Base-by-base conservation (phyloP, 2,888 invertebrate genomes). In the Biston betularia region DNA sequence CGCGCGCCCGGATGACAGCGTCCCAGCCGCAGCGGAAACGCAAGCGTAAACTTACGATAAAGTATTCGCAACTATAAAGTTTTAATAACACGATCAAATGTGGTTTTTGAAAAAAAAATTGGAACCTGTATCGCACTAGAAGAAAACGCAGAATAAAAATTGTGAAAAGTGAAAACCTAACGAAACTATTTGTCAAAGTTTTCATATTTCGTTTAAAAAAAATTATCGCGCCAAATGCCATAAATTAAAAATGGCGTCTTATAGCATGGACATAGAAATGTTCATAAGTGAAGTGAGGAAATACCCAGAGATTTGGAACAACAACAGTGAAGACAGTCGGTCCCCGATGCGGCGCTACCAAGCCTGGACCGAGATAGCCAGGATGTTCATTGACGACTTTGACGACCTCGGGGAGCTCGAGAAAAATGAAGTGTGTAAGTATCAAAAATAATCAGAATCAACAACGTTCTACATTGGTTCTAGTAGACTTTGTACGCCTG, bases 271-370 rank as follows among this genome's bases (percentile, higher is more conserved):
- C 58, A 63, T 73, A 0, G 89, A 90, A 69, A 70, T 73, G 60
- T 90, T 92, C 71, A 90, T 91, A 63, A 78, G 78, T 72, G 90
- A 90, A 85, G 84, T 92, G 74, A 79, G 86, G 76, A 89, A 87
- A 62, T 79, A 83, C 52, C 88, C 87, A 9, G 85, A 82, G 67
- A 76, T 91, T 70, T 92, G 91, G 91, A 82, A 89, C 69, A 63
- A 82, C 38, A 81, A 80, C 54, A 75, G 79, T 70, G 86, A 87
- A 59, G 85, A 85, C 33, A 76, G 83, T 67, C 79, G 85, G 54
- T 77, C 77, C 62, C 83, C 80, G 68, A 72, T 60, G 50, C 81
- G 78, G 48, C 89, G 89, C 55, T 80, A 83, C 48, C 72, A 76
- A 12, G 91, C 91, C 6, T 91, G 91, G 92, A 72, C 73, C 0